phyloP scores from a whole-genome alignment of 2,888 invertebrate genomes.

The Morpho achilles region DNA sequence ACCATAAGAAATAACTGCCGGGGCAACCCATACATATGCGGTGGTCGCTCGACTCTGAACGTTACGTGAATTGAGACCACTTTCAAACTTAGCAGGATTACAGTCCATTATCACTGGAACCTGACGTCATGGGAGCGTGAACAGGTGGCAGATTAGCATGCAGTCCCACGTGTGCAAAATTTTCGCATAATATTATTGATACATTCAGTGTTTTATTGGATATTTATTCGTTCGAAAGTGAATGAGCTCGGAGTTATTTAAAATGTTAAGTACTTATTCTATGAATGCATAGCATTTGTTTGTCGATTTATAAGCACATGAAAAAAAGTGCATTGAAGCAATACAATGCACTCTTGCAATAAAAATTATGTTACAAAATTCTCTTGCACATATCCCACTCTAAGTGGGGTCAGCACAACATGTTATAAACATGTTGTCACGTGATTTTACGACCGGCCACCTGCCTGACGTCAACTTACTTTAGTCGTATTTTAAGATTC shows the following conservation, averaged over 20 bases:
- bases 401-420: too few species aligned
- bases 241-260: background rate
- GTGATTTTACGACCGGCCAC: too few species aligned
- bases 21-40: conserved; percentile 55
- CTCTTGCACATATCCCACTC: too few species aligned
- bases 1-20: conserved; percentile 67
- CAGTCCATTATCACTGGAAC: conserved; percentile 45
- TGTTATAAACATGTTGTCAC: too few species aligned
- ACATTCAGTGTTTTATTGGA: background rate
- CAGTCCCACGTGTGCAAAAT: conserved; percentile 41
- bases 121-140: conserved; percentile 68
- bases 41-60: conserved; percentile 33
- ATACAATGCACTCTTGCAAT: too few species aligned
- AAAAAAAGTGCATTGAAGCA: too few species aligned
- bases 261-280: background rate
- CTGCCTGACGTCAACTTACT: too few species aligned
- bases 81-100: conserved; percentile 42
- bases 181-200: background rate
- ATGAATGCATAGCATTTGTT: too few species aligned
- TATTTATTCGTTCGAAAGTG: too few species aligned
- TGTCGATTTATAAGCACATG: too few species aligned
- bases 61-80: conserved; percentile 17
- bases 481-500: too few species aligned
- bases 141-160: conserved; percentile 52
- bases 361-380: too few species aligned